Conservation (phyloP, 2,797 vertebrate genomes). For the Gastrophryne carolinensis region DNA sequence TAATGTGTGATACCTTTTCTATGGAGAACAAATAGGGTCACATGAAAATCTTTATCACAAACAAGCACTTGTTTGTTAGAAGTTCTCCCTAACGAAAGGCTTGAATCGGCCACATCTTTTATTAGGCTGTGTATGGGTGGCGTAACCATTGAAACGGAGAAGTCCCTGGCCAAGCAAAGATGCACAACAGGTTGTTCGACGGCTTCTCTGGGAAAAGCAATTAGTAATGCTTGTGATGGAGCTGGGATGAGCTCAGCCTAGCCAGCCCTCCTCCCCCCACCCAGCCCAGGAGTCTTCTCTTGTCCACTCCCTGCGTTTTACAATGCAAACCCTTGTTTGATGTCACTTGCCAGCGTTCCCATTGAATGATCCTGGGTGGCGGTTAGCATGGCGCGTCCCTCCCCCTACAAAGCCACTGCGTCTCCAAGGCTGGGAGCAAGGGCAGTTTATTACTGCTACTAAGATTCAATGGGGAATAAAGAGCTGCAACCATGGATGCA, state of each 20-base stretch:
- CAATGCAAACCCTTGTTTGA: slow-evolving; percentile 42
- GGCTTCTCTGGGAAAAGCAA: slow-evolving; percentile 35
- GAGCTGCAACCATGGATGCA: slow-evolving; percentile 28
- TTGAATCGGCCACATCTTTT: too few species aligned
- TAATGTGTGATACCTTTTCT: too few species aligned
- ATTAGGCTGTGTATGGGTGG: too few species aligned
- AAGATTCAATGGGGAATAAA: slow-evolving; percentile 28
- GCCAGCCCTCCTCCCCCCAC: slow-evolving; percentile 10
- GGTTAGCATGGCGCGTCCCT: slow-evolving; percentile 21
- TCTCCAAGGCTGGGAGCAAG: slow-evolving; percentile 13
- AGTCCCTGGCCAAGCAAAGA: background rate
- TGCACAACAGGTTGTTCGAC: slow-evolving; percentile 24
- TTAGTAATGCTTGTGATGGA: slow-evolving; percentile 42
- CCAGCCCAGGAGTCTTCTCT: slow-evolving; percentile 1
- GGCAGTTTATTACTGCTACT: slow-evolving; percentile 27
- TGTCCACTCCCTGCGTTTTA: slow-evolving; percentile 23
- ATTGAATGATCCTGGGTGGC: slow-evolving; percentile 43
- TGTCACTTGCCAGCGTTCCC: slow-evolving; percentile 32
- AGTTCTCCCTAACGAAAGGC: too few species aligned
- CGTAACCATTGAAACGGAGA: too few species aligned
- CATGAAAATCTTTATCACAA: too few species aligned
- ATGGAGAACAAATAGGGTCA: too few species aligned
- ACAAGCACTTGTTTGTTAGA: too few species aligned
- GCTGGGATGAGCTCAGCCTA: slow-evolving; percentile 46
- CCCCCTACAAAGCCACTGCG: slow-evolving; percentile 24